Percentiles rank a stretch among this genome's conserved stretches.
Conservation (phyloP, 2,797 vertebrate species). For the Myotis myotis region DNA sequence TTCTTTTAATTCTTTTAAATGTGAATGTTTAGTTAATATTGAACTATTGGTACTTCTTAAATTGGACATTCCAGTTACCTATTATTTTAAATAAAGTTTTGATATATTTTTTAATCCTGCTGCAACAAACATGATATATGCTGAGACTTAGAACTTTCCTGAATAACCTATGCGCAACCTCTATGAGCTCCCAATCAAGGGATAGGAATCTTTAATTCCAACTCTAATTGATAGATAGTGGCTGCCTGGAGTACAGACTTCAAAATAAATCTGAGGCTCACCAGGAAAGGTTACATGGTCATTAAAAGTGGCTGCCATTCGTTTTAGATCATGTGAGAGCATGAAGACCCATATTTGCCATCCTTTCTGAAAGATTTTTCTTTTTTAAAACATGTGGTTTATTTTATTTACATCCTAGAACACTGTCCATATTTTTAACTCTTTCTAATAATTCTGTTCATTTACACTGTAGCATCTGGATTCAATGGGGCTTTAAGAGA, state of each 20-base stretch:
- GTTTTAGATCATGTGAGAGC: neutral
- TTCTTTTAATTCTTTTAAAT: neutral
- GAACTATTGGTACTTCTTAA: neutral
- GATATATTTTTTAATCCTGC: neutral
- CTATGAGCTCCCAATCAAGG: neutral
- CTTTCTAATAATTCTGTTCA: neutral
- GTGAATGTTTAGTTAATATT: neutral
- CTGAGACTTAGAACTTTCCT: neutral
- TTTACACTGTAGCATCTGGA: neutral
- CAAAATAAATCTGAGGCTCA: neutral
- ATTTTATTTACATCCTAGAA: slow-evolving; percentile 17
- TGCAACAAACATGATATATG: neutral
- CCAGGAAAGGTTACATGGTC: neutral
- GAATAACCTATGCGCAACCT: neutral
- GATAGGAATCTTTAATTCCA: neutral
- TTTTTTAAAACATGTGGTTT: neutral
- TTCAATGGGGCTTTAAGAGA: neutral
- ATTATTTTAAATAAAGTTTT: neutral
- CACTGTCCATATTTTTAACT: neutral
- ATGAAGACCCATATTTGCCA: neutral
- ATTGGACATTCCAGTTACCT: neutral
- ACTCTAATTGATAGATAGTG: neutral
- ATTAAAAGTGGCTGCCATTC: neutral
- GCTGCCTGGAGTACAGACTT: neutral
- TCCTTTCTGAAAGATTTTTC: neutral